Conservation (phyloP, 1,140 invertebrate genomes). For the Rhagoletis pomonella region DNA sequence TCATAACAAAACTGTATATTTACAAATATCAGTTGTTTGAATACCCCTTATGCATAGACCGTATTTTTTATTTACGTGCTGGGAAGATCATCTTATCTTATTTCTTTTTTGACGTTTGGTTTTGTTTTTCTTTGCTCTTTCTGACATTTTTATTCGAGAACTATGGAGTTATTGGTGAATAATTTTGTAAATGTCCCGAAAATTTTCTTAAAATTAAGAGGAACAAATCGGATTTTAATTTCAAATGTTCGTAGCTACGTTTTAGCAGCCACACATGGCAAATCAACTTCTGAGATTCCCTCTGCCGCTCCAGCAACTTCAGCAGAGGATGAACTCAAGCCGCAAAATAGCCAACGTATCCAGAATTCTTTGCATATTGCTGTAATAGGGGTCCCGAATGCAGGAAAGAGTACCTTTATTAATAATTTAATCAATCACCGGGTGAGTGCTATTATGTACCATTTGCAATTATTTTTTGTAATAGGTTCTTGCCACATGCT, state of each 20-base stretch:
- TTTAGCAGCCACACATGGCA: not conserved
- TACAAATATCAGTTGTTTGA: too few relatives aligned
- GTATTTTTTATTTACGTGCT: too few relatives aligned
- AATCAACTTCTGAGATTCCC: not conserved
- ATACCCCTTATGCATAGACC: too few relatives aligned
- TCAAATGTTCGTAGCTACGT: not conserved
- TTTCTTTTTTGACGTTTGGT: too few relatives aligned
- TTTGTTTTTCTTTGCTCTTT: too few relatives aligned
- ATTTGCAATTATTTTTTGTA: not conserved
- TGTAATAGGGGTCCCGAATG: conserved; percentile 92
- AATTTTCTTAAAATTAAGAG: not conserved
- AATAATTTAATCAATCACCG: conserved; percentile 88
- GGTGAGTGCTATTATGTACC: conserved; percentile 75
- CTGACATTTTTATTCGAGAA: too few relatives aligned
- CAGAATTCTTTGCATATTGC: conserved; percentile 85
- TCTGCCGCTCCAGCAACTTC: not conserved
- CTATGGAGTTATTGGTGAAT: not conserved
- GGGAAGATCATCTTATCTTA: too few relatives aligned
- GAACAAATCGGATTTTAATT: not conserved
- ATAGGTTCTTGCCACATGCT: conserved; percentile 64
- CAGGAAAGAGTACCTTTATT: conserved; percentile 95
- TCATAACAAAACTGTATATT: too few relatives aligned
- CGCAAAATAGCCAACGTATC: not conserved
- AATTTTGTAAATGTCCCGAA: not conserved
- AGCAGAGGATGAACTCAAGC: not conserved